Percentiles rank a stretch among this genome's conserved stretches.
Evolutionary conservation across 2,888 invertebrate genomes (phyloP).

Genomic region (Ophioninae sp.): DNA sequence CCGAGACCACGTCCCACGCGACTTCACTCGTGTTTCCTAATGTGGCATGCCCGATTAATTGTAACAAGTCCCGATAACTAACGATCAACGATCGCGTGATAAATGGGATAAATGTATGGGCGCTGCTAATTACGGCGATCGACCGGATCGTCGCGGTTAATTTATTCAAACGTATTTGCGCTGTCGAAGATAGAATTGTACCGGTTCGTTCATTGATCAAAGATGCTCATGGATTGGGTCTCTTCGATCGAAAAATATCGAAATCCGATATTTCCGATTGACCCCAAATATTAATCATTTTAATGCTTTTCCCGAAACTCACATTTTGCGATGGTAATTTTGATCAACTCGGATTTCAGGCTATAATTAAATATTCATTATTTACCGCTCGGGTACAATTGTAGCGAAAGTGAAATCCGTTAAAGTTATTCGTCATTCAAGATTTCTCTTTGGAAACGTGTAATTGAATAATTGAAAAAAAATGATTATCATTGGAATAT

Average conservation of each 20-base stretch:
- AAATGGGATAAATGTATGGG: conserved; percentile 27
- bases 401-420: neutral
- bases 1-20: conserved; percentile 39
- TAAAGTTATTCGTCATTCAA: neutral
- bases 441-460: too few relatives aligned
- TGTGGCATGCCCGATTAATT: conserved; percentile 49
- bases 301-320: neutral
- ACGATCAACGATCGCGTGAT: conserved; percentile 35
- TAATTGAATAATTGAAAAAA: too few relatives aligned
- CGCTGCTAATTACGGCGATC: conserved; percentile 19
- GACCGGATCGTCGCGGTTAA: conserved; percentile 1
- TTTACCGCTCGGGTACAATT: neutral
- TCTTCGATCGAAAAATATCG: neutral
- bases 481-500: too few relatives aligned
- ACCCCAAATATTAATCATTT: neutral
- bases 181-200: conserved; percentile 4
- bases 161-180: conserved; percentile 3
- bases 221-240: neutral
- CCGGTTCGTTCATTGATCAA: neutral
- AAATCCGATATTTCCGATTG: neutral
- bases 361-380: neutral
- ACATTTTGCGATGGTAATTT: neutral
- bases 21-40: conserved; percentile 26
- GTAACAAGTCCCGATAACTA: conserved; percentile 49
- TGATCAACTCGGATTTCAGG: neutral